Conservation (phyloP, 2,113 vertebrate species). For the Apeltes quadracus region DNA sequence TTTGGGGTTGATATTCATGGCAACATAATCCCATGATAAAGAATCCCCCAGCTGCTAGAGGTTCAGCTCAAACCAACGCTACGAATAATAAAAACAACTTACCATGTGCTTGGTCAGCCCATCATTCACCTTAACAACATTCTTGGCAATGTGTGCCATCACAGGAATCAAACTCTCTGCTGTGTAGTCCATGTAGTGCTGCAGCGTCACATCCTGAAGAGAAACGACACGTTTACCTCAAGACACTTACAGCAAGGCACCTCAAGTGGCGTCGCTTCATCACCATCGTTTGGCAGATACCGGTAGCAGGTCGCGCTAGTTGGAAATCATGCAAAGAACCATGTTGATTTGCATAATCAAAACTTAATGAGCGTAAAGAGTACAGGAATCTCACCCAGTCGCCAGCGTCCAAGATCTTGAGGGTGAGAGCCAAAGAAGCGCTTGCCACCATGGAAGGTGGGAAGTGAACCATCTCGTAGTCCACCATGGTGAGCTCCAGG, state of each 20-base stretch:
- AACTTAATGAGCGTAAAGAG: neutral
- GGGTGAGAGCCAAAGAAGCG: slow-evolving; percentile 84
- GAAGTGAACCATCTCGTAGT: slow-evolving; percentile 88
- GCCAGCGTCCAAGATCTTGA: slow-evolving; percentile 81
- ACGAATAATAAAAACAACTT: slow-evolving; percentile 49
- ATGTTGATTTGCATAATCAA: neutral
- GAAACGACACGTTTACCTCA: neutral
- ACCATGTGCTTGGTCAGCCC: slow-evolving; percentile 82
- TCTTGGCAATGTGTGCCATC: slow-evolving; percentile 88
- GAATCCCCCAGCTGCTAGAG: neutral
- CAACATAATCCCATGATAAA: no score
- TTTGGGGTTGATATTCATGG: no score
- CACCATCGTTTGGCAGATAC: neutral
- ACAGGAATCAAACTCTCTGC: slow-evolving; percentile 80
- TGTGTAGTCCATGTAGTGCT: slow-evolving; percentile 81
- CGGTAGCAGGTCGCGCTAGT: neutral
- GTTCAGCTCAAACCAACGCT: neutral
- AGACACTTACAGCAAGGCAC: neutral
- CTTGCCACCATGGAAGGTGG: slow-evolving; percentile 85
- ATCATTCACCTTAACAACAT: slow-evolving; percentile 82
- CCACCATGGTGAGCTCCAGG: slow-evolving; percentile 86
- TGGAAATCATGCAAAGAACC: neutral
- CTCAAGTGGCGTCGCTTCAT: neutral
- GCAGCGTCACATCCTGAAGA: slow-evolving; percentile 68
- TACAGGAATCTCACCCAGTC: slow-evolving; percentile 82